Evolutionary conservation across 2,888 invertebrate species (phyloP).

Genomic region (Pomacea canaliculata): DNA sequence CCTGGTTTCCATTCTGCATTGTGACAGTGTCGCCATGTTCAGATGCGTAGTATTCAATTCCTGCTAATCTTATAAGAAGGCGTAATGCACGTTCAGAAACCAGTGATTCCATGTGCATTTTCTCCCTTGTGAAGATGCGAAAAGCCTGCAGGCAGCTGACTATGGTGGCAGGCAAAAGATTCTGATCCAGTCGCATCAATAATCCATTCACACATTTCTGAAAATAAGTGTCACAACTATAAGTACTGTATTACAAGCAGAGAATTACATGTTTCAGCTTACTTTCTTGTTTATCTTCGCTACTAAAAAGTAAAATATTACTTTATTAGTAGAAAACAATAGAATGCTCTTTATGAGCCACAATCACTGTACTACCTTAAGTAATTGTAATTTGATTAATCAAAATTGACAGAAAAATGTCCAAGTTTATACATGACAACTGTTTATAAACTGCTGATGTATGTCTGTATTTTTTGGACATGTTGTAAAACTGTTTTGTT

Average conservation of each 20-base stretch:
- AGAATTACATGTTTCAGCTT: background rate
- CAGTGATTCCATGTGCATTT: conserved; percentile 58
- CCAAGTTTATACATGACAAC: too few relatives aligned
- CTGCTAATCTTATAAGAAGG: conserved; percentile 59
- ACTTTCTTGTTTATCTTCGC: background rate
- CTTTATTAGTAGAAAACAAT: background rate
- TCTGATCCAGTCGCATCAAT: conserved; percentile 43
- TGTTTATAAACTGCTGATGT: too few relatives aligned
- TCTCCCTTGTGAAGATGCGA: conserved; percentile 65
- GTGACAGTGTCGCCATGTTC: conserved; percentile 53
- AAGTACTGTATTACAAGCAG: background rate
- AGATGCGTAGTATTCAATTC: conserved; percentile 57
- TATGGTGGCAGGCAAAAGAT: conserved; percentile 38
- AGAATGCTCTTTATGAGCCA: too few relatives aligned
- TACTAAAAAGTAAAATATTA: background rate
- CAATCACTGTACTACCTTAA: too few relatives aligned
- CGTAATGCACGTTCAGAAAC: conserved; percentile 53
- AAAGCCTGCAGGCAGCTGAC: conserved; percentile 55
- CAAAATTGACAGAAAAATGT: too few relatives aligned
- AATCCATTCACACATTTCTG: conserved; percentile 55
- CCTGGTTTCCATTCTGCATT: conserved; percentile 53
- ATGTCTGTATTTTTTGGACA: too few relatives aligned
- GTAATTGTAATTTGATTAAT: too few relatives aligned
- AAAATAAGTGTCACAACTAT: conserved; percentile 12
- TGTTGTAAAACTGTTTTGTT: too few relatives aligned